phyloP scores from a whole-genome alignment of 2,113 vertebrate species.

The Neolamprologus modestus region DNA sequence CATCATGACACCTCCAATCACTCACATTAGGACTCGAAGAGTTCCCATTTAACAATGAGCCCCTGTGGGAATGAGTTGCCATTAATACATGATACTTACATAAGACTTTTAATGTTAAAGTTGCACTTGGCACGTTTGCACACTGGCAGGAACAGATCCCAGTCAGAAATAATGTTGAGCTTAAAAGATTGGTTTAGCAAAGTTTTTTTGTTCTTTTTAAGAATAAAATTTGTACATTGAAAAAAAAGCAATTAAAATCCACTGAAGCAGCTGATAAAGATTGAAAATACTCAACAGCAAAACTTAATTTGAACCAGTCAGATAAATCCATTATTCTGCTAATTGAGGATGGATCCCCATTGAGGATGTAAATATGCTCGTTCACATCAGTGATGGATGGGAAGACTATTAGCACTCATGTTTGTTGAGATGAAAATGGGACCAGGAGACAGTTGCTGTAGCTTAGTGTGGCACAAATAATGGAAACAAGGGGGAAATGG shows the following conservation, averaged over 20 bases:
- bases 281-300: neutral
- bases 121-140: neutral
- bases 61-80: neutral
- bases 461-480: neutral
- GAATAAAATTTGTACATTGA: neutral
- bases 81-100: neutral
- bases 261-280: neutral
- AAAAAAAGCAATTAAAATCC: neutral
- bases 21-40: constrained; percentile 15
- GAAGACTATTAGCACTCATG: neutral
- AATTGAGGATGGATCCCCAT: neutral
- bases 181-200: neutral
- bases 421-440: neutral
- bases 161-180: neutral
- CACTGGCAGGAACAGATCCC: neutral
- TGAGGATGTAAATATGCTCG: neutral
- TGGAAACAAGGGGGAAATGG: neutral
- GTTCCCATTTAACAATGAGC: constrained; percentile 18
- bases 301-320: neutral
- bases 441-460: neutral
- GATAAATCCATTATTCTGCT: neutral
- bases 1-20: constrained; percentile 18
- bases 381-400: neutral
- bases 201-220: neutral
- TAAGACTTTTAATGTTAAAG: neutral